phyloP scores from a whole-genome alignment of 2,888 invertebrate species.

The Heteromyza rotundicornis region DNA sequence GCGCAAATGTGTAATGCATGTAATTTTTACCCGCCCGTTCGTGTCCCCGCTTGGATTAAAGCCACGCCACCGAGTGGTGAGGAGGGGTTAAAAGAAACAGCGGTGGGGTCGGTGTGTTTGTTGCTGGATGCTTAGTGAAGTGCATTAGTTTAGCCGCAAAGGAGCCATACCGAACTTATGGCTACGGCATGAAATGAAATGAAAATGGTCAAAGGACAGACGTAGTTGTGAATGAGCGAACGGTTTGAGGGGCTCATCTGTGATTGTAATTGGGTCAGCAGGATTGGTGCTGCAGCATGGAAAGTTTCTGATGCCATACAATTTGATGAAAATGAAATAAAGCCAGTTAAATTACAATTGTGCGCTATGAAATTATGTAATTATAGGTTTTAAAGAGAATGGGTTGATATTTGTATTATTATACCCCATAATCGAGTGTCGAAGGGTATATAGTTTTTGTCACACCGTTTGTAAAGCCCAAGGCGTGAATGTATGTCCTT shows the following conservation, averaged over 20 bases:
- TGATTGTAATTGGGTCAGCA: not conserved
- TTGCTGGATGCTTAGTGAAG: not conserved
- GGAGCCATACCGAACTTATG: not conserved
- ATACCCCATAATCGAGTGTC: too few relatives aligned
- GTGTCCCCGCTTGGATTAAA: not conserved
- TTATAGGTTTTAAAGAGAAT: not conserved
- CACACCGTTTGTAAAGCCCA: too few relatives aligned
- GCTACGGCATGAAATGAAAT: too few relatives aligned
- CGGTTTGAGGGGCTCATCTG: too few relatives aligned
- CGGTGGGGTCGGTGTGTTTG: not conserved
- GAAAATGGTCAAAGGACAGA: not conserved
- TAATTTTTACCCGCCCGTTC: not conserved
- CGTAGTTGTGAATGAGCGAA: too few relatives aligned
- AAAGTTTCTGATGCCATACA: not conserved
- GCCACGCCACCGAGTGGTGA: too few relatives aligned
- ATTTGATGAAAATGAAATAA: slow-evolving; percentile 2
- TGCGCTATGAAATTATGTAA: not conserved
- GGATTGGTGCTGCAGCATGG: not conserved
- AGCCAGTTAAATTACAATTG: not conserved
- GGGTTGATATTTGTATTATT: too few relatives aligned
- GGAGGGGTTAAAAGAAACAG: too few relatives aligned
- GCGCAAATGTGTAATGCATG: slow-evolving; percentile 4
- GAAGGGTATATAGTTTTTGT: too few relatives aligned
- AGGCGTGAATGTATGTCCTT: too few relatives aligned
- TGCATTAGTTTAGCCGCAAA: not conserved